phyloP scores from a whole-genome alignment of 2,113 vertebrate species.

The Capreolus pygargus region DNA sequence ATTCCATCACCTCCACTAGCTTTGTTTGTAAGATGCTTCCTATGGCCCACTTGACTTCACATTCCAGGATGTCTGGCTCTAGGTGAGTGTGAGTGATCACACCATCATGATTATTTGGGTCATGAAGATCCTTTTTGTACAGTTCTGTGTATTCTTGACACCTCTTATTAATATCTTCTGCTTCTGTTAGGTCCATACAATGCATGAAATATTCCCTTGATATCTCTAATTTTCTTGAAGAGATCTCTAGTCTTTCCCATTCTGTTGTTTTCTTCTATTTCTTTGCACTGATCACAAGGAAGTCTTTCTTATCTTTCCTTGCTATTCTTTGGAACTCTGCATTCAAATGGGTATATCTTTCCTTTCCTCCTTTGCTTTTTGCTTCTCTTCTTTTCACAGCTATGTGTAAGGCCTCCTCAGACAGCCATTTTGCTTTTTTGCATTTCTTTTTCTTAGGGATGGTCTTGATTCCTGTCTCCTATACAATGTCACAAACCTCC shows the following conservation, averaged over 20 bases:
- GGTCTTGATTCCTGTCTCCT: background rate
- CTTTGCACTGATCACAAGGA: background rate
- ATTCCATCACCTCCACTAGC: background rate
- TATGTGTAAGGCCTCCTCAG: background rate
- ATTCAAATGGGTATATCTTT: background rate
- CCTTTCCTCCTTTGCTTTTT: background rate
- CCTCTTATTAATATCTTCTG: background rate
- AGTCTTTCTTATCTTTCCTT: background rate
- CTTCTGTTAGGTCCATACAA: background rate
- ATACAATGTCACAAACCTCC: rapidly evolving
- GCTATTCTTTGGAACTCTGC: background rate
- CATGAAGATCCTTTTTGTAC: background rate
- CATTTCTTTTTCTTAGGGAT: background rate
- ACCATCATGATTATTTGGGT: background rate
- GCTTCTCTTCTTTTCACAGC: background rate
- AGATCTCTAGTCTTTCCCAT: background rate
- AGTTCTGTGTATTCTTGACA: background rate
- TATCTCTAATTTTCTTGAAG: background rate
- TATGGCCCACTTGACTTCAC: background rate
- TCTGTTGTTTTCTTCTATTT: background rate
- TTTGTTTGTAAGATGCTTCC: background rate
- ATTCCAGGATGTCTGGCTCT: background rate
- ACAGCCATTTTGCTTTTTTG: background rate
- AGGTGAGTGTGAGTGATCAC: background rate
- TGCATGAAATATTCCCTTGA: background rate